Base-by-base conservation (phyloP, 2,888 invertebrate species). In the Oligia strigilis region DNA sequence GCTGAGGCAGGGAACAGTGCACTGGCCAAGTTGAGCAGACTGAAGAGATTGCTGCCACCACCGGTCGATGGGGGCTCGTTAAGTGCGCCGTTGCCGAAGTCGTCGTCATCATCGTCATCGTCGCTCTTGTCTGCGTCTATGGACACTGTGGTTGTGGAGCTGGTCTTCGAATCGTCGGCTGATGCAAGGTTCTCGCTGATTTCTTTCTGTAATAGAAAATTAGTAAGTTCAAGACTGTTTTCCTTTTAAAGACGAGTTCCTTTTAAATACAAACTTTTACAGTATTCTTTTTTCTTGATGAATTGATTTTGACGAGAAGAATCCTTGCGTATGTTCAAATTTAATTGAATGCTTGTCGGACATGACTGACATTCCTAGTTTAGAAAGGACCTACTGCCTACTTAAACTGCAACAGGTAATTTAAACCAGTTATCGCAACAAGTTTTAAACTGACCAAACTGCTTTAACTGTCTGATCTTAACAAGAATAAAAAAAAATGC, bases 31-130 rank as follows among this genome's bases (percentile, higher is more conserved):
- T 93, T 94, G 11, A 97, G 89, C 40, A 97, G 86, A 75, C 95
- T 96, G 88, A 95, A 90, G 60, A 97, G 87, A 83, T 92, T 95
- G 89, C 96, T 96, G 65, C 96, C 96, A 0, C 94, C 94, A 17
- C 89, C 90, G 0, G 8, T 46, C 2, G 91, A 87, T 0, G 92
- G 81, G 29, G 90, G 49, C 4, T 83, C 79, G 60, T 58, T 62
- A 76, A 90, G 88, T 71, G 92, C 90, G 52, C 91, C 91, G 46
- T 94, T 92, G 17, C 94, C 94, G 79, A 93, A 92, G 64, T 93
- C 93, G 62, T 94, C 93, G 65, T 94, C 94, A 72, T 85, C 86
- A 62, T 85, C 81, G n/a, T 77, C 93, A 66, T 94, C 94, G 55
- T 75, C 78, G 13, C 92, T 92, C 60, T 90, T 88, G 52, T 91